Base-by-base conservation (phyloP, 1,140 invertebrate species). In the Nephila pilipes region DNA sequence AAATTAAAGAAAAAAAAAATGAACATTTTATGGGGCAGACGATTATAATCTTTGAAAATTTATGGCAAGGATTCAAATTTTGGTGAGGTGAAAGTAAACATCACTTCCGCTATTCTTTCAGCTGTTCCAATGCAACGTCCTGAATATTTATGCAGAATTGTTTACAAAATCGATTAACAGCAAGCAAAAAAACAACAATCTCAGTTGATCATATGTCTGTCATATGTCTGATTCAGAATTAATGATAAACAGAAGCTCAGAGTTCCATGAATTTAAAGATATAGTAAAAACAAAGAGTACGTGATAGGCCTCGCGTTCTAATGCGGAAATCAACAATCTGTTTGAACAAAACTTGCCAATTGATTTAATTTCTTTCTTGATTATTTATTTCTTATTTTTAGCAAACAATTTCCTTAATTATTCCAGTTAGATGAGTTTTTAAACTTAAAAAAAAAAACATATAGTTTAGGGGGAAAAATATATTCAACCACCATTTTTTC, bases 131-230 rank as follows among this genome's bases (percentile, higher is more conserved):
- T 25, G 25, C 10, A 2, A 29, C 25, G 63, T n/a, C 25, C 69
- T 75, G 32, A 75, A 75, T 75, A 75, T 75, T 75, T 75, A 75
- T 36, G 69, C 69, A 75, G 69, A 75, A 75, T 36, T 75, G 69
- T 75, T 75, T 75, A 75, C 69, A 75, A 36, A 75, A 36, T 75
- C 69, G 32, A 75, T 75, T 32, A 32, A 32, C 14, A 75, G 16
- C 16, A 60, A 60, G 16, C 8, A 18, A 60, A 60, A 60, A 18
- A 60, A 60, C 38, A 75, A 36, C 18, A 75, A 75, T 36, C 29
- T 4, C 14, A 20, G 18, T 36, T 32, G 29, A 32, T 36, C 29
- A 32, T 36, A 75, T 5, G 69, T 75, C 69, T 75, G 25, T 20
- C 29, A 29, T 75, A 29, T 36, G 69, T 75, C 69, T 75, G 69